Evolutionary conservation across 2,888 invertebrate genomes (phyloP), one percentile per base, ranked within the genome.

Genomic region (Eristalinus sepulchralis): DNA sequence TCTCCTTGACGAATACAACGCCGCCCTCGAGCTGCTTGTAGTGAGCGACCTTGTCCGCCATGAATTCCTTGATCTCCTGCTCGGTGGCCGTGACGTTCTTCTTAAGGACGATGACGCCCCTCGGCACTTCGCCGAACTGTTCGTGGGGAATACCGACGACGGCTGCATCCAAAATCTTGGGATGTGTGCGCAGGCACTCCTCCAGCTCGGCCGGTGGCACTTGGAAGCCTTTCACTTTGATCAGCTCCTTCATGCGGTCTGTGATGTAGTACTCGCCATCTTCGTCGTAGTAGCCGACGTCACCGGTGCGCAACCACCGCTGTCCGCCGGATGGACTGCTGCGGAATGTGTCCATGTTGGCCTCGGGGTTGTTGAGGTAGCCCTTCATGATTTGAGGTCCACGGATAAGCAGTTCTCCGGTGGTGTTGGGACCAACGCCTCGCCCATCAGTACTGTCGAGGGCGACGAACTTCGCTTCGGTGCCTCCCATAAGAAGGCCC

Each of bases 121-220:
- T 94, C 0, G 97, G 97, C 11, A 95, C 94, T 92, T 97, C 97
- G 6, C 97, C 97, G 39, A 93, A 93, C 10, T 92, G 91, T 0
- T 93, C 92, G 90, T 97, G 95, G 0, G 95, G 95, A n/a, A 96
- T 92, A 0, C 97, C 97, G 82, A 98, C 93, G 0, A 98, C 97
- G 0, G 96, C 98, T 0, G 96, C 97, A 89, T 98, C 98, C 11
- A 93, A 91, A 0, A 98, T 94, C 31, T 94, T 94, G 0, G 96
- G 96, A 91, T 92, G 92, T 47, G 90, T 90, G 0, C 93, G 90
- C 36, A 93, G 88, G 17, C 92, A 89, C 0, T 91, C 92, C 88
- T 98, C 98, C 33, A 98, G 91, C 92, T 98, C 98, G 0, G 98
- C 97, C 22, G 98, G 98, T 11, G 98, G 95, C 8, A 98, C 97